Conservation (phyloP, 2,113 vertebrate genomes). For the Gobio gobio region DNA sequence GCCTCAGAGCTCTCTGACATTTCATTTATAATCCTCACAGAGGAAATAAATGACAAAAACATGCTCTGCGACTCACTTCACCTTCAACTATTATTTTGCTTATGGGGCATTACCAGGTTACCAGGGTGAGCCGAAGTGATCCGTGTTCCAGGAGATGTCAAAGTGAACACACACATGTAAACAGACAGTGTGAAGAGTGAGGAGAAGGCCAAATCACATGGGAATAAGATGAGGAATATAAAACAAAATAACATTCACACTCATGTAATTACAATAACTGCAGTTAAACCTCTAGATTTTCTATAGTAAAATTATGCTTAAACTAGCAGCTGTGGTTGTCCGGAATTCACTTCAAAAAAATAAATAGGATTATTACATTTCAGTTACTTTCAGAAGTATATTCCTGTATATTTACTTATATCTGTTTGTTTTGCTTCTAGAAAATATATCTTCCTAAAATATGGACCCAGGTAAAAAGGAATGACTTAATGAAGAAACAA, state of each 20-base stretch:
- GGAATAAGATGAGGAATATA: neutral
- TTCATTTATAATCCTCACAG: constrained; percentile 69
- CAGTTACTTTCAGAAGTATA: neutral
- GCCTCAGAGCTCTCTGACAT: constrained; percentile 59
- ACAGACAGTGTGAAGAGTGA: neutral
- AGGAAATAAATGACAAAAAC: constrained; percentile 65
- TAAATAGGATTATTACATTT: neutral
- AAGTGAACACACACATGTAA: neutral
- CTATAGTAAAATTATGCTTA: neutral
- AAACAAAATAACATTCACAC: neutral
- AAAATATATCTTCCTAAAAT: too few relatives aligned
- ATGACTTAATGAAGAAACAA: neutral
- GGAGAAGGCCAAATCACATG: neutral
- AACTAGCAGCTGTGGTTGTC: neutral
- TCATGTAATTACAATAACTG: neutral
- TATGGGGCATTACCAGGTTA: neutral
- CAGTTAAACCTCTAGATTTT: neutral
- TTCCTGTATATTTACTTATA: neutral
- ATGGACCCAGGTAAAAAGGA: too few relatives aligned
- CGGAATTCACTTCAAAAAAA: neutral
- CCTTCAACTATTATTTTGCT: neutral
- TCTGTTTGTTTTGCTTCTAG: neutral
- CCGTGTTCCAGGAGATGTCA: neutral
- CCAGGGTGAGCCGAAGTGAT: neutral
- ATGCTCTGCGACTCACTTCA: constrained; percentile 64